phyloP scores from a whole-genome alignment of 2,113 vertebrate genomes.

The Rhynchopsitta pachyrhyncha region DNA sequence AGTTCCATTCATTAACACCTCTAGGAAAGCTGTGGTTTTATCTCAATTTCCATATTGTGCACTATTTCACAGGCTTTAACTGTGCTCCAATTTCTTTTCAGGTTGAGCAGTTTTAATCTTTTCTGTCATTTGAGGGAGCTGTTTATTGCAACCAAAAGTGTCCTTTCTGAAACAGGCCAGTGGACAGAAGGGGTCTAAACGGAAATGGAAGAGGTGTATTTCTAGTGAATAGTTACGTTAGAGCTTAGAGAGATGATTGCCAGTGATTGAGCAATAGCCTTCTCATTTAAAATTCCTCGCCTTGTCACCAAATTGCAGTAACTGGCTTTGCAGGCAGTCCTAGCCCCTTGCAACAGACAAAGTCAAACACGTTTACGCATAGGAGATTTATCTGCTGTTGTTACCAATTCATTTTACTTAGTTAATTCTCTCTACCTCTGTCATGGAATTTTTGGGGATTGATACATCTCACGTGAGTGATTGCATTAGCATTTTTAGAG shows the following conservation, averaged over 20 bases:
- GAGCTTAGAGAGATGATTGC: not conserved
- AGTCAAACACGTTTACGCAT: rapidly evolving
- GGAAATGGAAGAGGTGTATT: not conserved
- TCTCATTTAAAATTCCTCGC: not conserved
- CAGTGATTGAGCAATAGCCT: not conserved
- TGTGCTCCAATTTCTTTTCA: not conserved
- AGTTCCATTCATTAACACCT: not conserved
- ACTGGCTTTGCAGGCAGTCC: not conserved
- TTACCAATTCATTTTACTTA: not conserved
- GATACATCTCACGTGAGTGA: not conserved
- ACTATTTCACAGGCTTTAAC: not conserved
- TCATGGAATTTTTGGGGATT: not conserved
- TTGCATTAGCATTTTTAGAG: not conserved
- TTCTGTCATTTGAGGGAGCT: rapidly evolving
- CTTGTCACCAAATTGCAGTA: not conserved
- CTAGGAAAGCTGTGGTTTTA: not conserved
- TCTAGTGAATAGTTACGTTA: not conserved
- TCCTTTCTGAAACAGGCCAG: not conserved
- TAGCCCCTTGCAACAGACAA: not conserved
- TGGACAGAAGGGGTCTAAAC: not conserved
- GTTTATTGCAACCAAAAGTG: not conserved
- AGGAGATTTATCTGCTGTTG: not conserved
- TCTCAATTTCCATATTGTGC: not conserved
- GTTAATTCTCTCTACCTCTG: rapidly evolving
- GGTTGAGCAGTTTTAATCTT: not conserved